phyloP scores from a whole-genome alignment of 2,888 invertebrate species.

The Dryocosmus kuriphilus region DNA sequence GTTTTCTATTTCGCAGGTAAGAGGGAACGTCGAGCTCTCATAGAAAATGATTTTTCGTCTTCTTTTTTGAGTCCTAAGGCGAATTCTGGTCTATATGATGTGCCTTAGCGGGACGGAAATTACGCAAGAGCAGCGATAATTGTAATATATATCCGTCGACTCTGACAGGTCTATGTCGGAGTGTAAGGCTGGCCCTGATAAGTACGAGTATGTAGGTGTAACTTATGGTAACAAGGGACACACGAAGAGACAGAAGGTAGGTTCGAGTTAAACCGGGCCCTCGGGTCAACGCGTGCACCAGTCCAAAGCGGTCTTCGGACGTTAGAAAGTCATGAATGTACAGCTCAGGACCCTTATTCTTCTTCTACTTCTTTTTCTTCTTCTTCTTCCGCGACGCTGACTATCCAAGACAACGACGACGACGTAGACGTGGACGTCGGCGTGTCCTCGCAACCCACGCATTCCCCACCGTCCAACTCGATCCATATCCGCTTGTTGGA shows the following conservation, averaged over 20 bases:
- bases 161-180: conserved; percentile 51
- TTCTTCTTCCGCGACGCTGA: conserved; percentile 64
- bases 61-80: conserved; percentile 45
- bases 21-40: background rate
- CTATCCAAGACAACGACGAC: conserved; percentile 16
- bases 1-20: background rate
- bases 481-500: conserved; percentile 55
- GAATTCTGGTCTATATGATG: conserved; percentile 22
- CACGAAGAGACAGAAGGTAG: conserved; percentile 46
- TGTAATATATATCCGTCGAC: conserved; percentile 57
- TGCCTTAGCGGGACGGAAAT: conserved; percentile 1
- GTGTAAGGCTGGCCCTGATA: conserved; percentile 58
- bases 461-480: conserved; percentile 48
- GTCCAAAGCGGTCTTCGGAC: conserved; percentile 60
- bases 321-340: conserved; percentile 72
- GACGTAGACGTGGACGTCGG: conserved; percentile 47
- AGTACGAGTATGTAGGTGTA: conserved; percentile 64
- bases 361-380: no score
- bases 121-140: conserved; percentile 57
- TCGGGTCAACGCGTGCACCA: conserved; percentile 56
- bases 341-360: conserved; percentile 49
- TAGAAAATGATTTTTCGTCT: background rate
- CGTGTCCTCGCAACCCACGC: conserved; percentile 67
- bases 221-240: conserved; percentile 62
- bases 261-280: conserved; percentile 52